A percentile compares a stretch with the other conserved stretches of the same genome.
phyloP scores from a whole-genome alignment of 2,797 vertebrate species.

The Peromyscus aztecus region DNA sequence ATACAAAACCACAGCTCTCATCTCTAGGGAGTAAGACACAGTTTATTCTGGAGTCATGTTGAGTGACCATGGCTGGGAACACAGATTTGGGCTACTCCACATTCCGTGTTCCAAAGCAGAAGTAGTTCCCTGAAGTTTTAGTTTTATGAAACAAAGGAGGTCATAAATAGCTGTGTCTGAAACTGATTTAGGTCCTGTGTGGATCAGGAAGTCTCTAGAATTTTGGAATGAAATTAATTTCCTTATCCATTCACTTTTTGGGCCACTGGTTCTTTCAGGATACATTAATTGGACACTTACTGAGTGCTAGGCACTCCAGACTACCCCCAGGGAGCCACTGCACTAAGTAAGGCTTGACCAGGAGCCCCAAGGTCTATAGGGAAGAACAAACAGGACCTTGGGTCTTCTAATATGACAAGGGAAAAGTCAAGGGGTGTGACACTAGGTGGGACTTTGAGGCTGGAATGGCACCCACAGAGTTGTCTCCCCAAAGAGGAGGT shows the following conservation, averaged over 20 bases:
- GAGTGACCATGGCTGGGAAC: not conserved
- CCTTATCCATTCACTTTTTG: not conserved
- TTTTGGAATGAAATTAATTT: not conserved
- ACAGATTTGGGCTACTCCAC: not conserved
- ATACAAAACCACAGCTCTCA: not conserved
- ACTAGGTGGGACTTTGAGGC: not conserved
- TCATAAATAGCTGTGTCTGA: not conserved
- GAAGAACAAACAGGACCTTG: not conserved
- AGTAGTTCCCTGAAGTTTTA: not conserved
- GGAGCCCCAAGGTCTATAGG: not conserved
- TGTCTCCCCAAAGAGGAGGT: not conserved
- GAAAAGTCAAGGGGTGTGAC: not conserved
- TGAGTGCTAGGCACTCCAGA: accelerated
- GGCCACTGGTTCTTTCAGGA: not conserved
- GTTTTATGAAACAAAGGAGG: not conserved
- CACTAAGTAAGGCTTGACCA: not conserved
- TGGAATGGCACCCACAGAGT: not conserved
- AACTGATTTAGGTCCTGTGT: not conserved
- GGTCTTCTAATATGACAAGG: not conserved
- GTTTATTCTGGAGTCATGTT: not conserved
- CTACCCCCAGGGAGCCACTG: too few species aligned
- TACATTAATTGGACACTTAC: not conserved
- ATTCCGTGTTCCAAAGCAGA: not conserved
- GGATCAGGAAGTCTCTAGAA: not conserved
- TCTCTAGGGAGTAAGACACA: not conserved